Conservation (phyloP, 2,113 vertebrate species). For the Xyliphius kryptos region DNA sequence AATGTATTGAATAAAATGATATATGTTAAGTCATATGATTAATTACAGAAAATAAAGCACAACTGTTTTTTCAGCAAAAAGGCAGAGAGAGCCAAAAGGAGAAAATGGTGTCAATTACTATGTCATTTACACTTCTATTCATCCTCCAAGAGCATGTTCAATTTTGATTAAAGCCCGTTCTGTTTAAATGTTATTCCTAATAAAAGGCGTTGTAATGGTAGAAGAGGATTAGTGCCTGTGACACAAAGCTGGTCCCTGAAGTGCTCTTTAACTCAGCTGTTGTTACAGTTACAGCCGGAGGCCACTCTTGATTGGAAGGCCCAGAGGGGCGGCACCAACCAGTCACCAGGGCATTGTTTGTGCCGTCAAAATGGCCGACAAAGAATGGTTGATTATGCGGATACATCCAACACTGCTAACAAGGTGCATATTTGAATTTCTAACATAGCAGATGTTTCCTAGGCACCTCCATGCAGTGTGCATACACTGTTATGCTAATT, state of each 20-base stretch:
- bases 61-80: too few species aligned
- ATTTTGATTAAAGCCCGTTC: constrained; percentile 45
- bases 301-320: constrained; percentile 70
- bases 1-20: constrained; percentile 42
- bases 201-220: constrained; percentile 60
- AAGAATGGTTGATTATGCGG: constrained; percentile 93
- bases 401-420: constrained; percentile 80
- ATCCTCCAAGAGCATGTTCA: constrained; percentile 39
- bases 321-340: constrained; percentile 70
- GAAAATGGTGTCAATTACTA: constrained; percentile 41
- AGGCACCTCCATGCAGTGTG: constrained; percentile 81
- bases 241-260: constrained; percentile 68
- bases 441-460: constrained; percentile 99
- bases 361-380: constrained; percentile 76
- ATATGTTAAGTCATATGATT: constrained; percentile 41
- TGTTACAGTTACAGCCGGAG: constrained; percentile 70
- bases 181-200: constrained; percentile 57
- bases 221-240: constrained; percentile 64
- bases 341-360: constrained; percentile 81
- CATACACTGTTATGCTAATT: constrained; percentile 98
- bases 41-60: constrained; percentile 33
- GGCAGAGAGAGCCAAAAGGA: too few species aligned
- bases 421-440: constrained; percentile 97
- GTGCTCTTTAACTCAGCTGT: constrained; percentile 64
- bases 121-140: constrained; percentile 38